These are phyloP conservation scores for Isoperla grammatica DNA, from an alignment of 2,888 invertebrate species.

Conservation along the genomic window DNA sequence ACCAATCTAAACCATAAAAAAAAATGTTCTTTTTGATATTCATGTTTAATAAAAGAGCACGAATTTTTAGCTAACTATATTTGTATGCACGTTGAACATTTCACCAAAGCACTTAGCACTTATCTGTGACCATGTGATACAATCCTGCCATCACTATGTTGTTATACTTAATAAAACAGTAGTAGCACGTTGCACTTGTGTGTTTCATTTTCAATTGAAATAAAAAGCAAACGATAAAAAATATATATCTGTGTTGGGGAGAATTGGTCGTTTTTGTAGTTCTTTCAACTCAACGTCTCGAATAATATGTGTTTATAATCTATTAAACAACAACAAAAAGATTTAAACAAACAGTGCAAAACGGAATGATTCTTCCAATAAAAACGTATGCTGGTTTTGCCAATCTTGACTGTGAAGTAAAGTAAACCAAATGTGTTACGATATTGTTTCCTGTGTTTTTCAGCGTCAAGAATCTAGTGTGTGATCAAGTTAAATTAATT, in stretches of 20 bases:
- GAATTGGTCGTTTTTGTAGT: conserved; percentile 24
- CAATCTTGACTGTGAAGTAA: no score
- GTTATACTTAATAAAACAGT: conserved; percentile 23
- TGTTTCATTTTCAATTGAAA: conserved; percentile 27
- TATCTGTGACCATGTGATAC: conserved; percentile 29
- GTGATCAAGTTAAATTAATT: no score
- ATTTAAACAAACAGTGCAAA: no score
- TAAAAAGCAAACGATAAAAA: conserved; percentile 13
- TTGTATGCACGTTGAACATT: conserved; percentile 27
- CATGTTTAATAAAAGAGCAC: conserved; percentile 25
- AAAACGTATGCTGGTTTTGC: no score
- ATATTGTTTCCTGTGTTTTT: no score
- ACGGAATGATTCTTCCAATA: no score
- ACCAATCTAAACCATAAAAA: conserved; percentile 20
- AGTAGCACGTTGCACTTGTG: conserved; percentile 27
- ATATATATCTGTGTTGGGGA: conserved; percentile 21
- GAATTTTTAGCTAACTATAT: conserved; percentile 28
- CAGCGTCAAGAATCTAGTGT: no score
- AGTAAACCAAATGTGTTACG: no score
- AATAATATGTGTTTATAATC: neutral
- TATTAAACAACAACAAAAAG: neutral
- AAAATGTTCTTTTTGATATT: conserved; percentile 27
- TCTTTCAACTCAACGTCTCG: conserved; percentile 9
- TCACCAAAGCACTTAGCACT: conserved; percentile 16
- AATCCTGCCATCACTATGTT: conserved; percentile 30